Base-by-base conservation (phyloP, 2,888 invertebrate genomes). In the Cordilura impudica region DNA sequence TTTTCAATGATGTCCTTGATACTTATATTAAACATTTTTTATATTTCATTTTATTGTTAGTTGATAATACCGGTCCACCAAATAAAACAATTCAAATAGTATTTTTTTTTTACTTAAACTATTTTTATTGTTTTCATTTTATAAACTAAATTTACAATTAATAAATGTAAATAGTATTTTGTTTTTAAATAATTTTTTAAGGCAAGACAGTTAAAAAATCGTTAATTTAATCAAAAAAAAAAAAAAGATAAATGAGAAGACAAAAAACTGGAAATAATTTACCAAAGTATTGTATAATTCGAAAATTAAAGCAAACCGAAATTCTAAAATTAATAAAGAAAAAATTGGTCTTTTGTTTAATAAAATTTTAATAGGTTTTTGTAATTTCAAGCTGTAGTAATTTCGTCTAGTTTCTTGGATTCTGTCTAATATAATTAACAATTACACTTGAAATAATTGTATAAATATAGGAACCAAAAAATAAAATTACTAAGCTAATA, bases 391-490 rank as follows among this genome's bases (percentile, higher is more conserved):
- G n/a, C n/a, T 39, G 12, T 8, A 39, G 35, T 39, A 39, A n/a
- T 39, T 39, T n/a, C 12, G 12, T 39, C n/a, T n/a, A n/a, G n/a
- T n/a, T 3, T 39, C 3, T 39, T n/a, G 12, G n/a, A n/a, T 39
- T 39, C 51, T 56, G 39, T 53, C 45, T 60, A n/a, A n/a, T 47
- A 60, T 53, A 60, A 65, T 45, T 53, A 47, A 65, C 26, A 75
- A 61, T 47, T 56, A 63, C 60, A 21, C 35, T 12, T 43, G 5
- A 58, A 39, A 58, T 49, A 31, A 76, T 63, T 69, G 56, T 16
- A 14, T 53, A 67, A 74, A 74, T 60, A 43, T 56, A 77, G 69
- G 69, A 71, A 71, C 70, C 14, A 53, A 21, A 53, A 5, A 53
- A 51, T 12, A 51, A 53, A 39, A 60, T 60, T 45, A 60, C 60